These are phyloP conservation scores for Dallia pectoralis DNA, from an alignment of 2,797 vertebrate species.

Conservation along the genomic window DNA sequence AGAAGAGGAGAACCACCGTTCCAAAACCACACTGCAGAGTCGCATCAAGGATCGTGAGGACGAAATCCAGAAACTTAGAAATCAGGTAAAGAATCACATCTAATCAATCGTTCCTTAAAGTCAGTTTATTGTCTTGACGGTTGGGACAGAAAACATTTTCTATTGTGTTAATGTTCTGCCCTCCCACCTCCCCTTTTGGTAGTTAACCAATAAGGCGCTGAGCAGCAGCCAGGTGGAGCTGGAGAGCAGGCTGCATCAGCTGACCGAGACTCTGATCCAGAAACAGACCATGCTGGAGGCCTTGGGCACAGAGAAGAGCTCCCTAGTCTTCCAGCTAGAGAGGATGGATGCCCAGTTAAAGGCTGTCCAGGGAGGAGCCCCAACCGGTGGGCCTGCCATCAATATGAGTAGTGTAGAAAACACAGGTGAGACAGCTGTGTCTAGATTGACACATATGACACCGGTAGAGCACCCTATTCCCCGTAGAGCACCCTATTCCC, in stretches of 20 bases:
- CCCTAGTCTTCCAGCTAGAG: slow-evolving; percentile 93
- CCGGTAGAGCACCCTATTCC: neutral
- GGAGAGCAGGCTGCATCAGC: slow-evolving; percentile 93
- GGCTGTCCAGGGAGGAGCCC: slow-evolving; percentile 75
- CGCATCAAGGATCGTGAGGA: slow-evolving; percentile 95
- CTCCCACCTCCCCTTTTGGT: slow-evolving; percentile 57
- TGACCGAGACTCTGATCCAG: slow-evolving; percentile 97
- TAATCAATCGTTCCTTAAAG: neutral
- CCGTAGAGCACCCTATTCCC: neutral
- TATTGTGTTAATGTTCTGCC: neutral
- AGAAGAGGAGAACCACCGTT: slow-evolving; percentile 90
- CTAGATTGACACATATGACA: no score
- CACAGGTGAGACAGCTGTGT: slow-evolving; percentile 67
- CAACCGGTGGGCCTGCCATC: slow-evolving; percentile 78
- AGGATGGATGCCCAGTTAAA: slow-evolving; percentile 91
- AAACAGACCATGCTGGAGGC: slow-evolving; percentile 98
- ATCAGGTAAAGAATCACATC: slow-evolving; percentile 75
- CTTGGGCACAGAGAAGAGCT: slow-evolving; percentile 94
- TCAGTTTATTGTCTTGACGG: no score
- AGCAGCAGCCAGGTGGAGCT: slow-evolving; percentile 91
- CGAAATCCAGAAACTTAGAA: slow-evolving; percentile 98
- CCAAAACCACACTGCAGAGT: slow-evolving; percentile 88
- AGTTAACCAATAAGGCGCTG: slow-evolving; percentile 95
- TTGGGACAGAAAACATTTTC: neutral
- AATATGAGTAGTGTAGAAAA: slow-evolving; percentile 86